Conservation (phyloP, 2,113 vertebrate species). For the Osmerus mordax region DNA sequence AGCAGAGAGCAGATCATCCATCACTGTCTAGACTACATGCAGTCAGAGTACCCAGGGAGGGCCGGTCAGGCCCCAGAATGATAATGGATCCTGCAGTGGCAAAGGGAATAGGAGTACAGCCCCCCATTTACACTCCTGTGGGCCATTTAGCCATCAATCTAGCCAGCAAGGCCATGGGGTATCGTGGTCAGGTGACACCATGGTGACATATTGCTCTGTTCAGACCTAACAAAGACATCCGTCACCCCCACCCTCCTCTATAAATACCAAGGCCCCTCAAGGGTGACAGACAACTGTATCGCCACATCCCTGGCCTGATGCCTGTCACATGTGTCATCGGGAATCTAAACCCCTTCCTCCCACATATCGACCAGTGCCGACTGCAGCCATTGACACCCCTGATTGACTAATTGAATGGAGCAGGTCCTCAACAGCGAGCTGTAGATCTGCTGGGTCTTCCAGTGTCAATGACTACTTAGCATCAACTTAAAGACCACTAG, state of each 20-base stretch:
- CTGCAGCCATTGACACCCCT: constrained; percentile 31
- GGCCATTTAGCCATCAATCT: constrained; percentile 65
- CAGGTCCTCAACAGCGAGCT: neutral
- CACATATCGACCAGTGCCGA: constrained; percentile 25
- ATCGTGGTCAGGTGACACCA: constrained; percentile 50
- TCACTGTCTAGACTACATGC: constrained; percentile 55
- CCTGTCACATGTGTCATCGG: constrained; percentile 43
- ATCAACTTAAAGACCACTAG: neutral
- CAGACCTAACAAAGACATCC: constrained; percentile 48
- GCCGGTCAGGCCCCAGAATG: constrained; percentile 45
- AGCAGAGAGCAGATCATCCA: constrained; percentile 51
- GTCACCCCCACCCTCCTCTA: constrained; percentile 25
- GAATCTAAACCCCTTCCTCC: constrained; percentile 32
- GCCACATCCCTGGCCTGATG: constrained; percentile 11
- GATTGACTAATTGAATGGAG: constrained; percentile 25
- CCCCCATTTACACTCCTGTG: constrained; percentile 56
- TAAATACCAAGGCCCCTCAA: constrained; percentile 53
- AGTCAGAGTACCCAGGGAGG: constrained; percentile 38
- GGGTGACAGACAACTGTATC: constrained; percentile 50
- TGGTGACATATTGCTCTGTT: constrained; percentile 51
- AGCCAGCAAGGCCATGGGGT: constrained; percentile 53
- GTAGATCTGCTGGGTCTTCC: neutral
- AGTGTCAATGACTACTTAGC: neutral
- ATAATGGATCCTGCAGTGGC: constrained; percentile 53
- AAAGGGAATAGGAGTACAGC: constrained; percentile 48